Evolutionary conservation across 2,113 vertebrate genomes (phyloP), one percentile per base, ranked within the genome.

Genomic region (Falcunculus frontatus): DNA sequence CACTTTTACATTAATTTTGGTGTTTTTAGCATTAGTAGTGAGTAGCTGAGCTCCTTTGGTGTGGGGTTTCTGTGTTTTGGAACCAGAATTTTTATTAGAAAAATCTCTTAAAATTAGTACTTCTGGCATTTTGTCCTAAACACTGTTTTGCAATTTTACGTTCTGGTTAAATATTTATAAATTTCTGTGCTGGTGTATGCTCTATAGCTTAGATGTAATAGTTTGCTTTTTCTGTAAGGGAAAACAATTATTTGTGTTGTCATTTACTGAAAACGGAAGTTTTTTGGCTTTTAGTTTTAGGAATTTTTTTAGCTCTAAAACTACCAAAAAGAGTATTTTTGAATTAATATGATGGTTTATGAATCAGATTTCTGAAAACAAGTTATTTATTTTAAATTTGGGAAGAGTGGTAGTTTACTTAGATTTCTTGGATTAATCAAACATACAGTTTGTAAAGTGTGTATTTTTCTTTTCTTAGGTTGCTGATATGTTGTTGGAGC

Each of bases 401-500:
- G 1, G 16, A 74, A 63, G 44, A 72, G 33, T 37, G 8, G 7
- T 53, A 25, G 2, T 47, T 89, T 47, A 16, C 22, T 67, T 84
- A 30, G 29, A 16, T 87, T 94, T 76, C 26, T 86, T 70, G 27
- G 16, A 22, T n/a, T 88, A 69, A 42, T 10, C 11, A 65, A 69
- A 22, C 5, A 33, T 56, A 26, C 22, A 44, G 52, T 79, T 64
- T 3, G 0, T 39, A 4, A 87, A 39, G 13, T 68, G 4, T 55
- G 0, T 44, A 1, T 74, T 74, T 95, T 83, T 65, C 20, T 68
- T 77, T 62, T 35, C 39, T 44, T 97, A 99, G 99, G 99, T 99
- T 84, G 99, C 99, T 21, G 99, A 99, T 90, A 99, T 99, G 99
- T 89, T 99, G 74, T 93, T 99, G 97, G 99, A 99, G 95, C 94